Base-by-base conservation (phyloP, 2,113 vertebrate species). In the Lasiurus borealis region DNA sequence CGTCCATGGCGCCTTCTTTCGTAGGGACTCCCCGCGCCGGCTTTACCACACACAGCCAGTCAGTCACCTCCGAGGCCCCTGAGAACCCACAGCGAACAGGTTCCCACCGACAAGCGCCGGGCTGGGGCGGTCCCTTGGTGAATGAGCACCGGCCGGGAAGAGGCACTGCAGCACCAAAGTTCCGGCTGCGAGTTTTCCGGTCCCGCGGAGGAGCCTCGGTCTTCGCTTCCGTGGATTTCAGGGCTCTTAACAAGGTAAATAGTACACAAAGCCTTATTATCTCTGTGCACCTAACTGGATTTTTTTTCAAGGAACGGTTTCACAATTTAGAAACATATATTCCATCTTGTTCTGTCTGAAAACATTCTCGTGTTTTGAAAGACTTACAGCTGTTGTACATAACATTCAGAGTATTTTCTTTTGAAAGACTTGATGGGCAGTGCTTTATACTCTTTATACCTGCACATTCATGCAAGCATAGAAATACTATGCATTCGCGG, bases 1-100 rank as follows among this genome's bases (percentile, higher is more conserved):
- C 99, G 80, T 99, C 99, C 99, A 99, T 99, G 90, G 83, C 62
- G 13, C 16, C 68, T 94, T 90, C 77, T 85, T 16, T 13, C 29
- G 72, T 9, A 16, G 1, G 18, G 27, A 36, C 23, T 81, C 21
- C 57, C n/a, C 1, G 13, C 11, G 2, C 0, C 71, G 0, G 29
- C 27, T 29, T 16, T 68, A 12, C 4, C 18, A 25, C 77, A n/a
- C n/a, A n/a, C n/a, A n/a, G n/a, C n/a, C n/a, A 4, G 73, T 27
- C 82, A 19, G 5, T 12, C 50, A 8, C 76, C 34, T 13, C 11
- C 31, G 16, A 31, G 12, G 10, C 23, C 69, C 62, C 57, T 7
- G 11, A 44, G 36, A 29, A 88, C 19, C 15, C 23, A 91, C 29
- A 44, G 87, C 81, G 36, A 54, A 69, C 68, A 4, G 34, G 8